Evolutionary conservation across 2,888 invertebrate genomes (phyloP).

Genomic region (Ernsta delagoae): DNA sequence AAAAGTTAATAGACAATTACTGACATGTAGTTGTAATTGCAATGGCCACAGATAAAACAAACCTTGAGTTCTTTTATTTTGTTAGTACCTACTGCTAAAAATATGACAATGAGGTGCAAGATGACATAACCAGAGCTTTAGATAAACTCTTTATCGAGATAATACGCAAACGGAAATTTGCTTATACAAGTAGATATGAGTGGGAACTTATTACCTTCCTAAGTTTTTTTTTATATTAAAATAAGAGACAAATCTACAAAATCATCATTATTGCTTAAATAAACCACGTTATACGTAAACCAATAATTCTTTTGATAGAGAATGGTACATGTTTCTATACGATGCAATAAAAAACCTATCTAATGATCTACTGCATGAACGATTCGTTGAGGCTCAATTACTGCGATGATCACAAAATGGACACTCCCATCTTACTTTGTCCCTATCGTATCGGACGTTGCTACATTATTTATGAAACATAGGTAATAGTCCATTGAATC

Average conservation of each 20-base stretch:
- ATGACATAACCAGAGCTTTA: background rate
- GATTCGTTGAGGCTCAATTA: conserved; percentile 1
- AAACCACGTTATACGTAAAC: background rate
- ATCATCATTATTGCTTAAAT: too few species aligned
- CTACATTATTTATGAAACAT: too few species aligned
- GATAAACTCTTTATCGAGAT: conserved; percentile 5
- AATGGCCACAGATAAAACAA: background rate
- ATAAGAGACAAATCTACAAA: too few species aligned
- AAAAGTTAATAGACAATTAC: too few species aligned
- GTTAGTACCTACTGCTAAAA: background rate
- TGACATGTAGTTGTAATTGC: background rate
- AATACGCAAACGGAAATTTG: background rate
- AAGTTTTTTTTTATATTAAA: too few species aligned
- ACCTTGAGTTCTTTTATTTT: conserved; percentile 14
- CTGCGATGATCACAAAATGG: background rate
- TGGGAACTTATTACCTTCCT: too few species aligned
- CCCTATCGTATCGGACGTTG: too few species aligned
- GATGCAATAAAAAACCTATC: too few species aligned
- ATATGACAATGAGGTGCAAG: conserved; percentile 1
- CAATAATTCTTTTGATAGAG: background rate
- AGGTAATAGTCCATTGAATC: too few species aligned
- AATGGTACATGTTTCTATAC: too few species aligned
- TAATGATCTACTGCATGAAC: background rate
- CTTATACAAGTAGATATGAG: too few species aligned
- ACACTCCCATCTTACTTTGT: background rate